Evolutionary conservation across 1,140 invertebrate species (phyloP), one percentile per base, ranked within the genome.

Genomic region (Nasonia giraulti): DNA sequence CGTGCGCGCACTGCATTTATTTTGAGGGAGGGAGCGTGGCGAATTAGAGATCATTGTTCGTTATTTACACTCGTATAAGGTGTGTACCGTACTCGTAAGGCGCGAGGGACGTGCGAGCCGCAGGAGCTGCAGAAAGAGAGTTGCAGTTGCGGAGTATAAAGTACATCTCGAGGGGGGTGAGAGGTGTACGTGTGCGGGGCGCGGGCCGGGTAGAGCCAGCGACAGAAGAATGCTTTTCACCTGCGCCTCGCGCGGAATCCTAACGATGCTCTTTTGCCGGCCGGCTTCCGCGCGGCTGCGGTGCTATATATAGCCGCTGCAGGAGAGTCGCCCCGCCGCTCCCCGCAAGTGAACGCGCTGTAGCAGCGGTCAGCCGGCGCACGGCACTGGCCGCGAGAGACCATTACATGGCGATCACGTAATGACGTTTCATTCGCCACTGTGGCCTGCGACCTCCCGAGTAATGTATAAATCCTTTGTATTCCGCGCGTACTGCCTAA

Each of bases 201-300:
- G 40, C 40, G 40, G 55, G 55, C 55, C 33, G 33, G 33, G 4
- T 37, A 37, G 55, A 62, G 55, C 55, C 20, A 62, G 55, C 55
- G 55, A 62, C 55, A 62, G 55, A 62, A 62, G 55, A 62, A 62
- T 62, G 55, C 55, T 62, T 62, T 62, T 62, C 55, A 62, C 55
- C 55, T 62, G 55, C 55, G 55, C 55, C 55, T 62, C 55, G 55
- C 6, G 55, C 55, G 20, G 55, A 62, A 62, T 62, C 55, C 55
- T 62, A 62, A 62, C 55, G 55, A 62, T 62, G 55, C 20, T 62
- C 55, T 62, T 62, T 62, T n/a, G 20, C 55, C 55, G 12, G 47
- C 2, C 47, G 47, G 47, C 47, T 50, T 50, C 11, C 12, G 47
- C 47, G 10, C 47, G 11, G 10, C 33, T 33, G 33, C 33, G 27